Conservation (phyloP, 2,797 vertebrate species). For the Anabas testudineus region DNA sequence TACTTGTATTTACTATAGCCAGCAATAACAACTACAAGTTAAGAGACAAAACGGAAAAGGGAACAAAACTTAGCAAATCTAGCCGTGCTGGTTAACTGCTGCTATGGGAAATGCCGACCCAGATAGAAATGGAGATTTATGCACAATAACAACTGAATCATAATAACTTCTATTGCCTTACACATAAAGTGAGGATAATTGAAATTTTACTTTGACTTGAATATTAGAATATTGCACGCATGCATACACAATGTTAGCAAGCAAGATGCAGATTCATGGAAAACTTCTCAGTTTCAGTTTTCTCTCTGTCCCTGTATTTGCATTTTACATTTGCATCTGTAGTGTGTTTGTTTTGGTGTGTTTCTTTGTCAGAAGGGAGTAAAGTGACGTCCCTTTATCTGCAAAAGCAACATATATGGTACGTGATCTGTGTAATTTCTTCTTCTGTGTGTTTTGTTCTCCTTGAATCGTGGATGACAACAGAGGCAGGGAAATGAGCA, state of each 20-base stretch:
- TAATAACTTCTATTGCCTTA: neutral
- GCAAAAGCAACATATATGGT: conserved; percentile 3
- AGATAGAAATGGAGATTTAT: no score
- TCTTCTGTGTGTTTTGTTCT: neutral
- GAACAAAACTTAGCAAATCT: neutral
- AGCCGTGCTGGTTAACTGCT: neutral
- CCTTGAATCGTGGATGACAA: conserved; percentile 12
- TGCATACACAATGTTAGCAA: neutral
- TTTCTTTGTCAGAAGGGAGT: conserved; percentile 18
- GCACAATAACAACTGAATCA: neutral
- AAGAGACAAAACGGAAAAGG: neutral
- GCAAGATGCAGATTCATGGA: neutral
- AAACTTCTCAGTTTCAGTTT: neutral
- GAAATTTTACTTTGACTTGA: neutral
- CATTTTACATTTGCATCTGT: conserved; percentile 9
- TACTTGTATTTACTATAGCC: neutral
- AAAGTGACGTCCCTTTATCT: conserved; percentile 24
- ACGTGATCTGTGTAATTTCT: conserved; percentile 3
- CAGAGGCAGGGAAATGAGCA: conserved; percentile 31
- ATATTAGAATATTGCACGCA: neutral
- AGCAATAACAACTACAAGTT: neutral
- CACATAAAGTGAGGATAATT: neutral
- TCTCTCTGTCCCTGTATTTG: neutral
- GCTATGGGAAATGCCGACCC: neutral
- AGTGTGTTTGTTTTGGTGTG: conserved; percentile 1